These are phyloP conservation scores for Lontra canadensis DNA, from an alignment of 2,113 vertebrate genomes.

Conservation along the genomic window DNA sequence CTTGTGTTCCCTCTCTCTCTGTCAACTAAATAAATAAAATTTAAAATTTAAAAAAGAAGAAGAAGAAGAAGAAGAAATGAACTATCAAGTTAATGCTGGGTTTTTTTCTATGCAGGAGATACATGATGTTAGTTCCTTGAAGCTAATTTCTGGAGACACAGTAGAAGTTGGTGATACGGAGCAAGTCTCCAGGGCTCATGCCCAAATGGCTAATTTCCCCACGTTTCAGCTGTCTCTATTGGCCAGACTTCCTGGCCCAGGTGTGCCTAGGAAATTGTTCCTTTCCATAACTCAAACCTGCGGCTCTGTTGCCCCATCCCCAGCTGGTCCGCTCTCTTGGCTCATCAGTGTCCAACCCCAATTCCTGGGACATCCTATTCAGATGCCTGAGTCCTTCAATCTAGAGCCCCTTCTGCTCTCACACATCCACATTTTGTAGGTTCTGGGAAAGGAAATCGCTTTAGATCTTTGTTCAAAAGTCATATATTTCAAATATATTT, in stretches of 20 bases:
- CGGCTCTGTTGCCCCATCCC: not conserved
- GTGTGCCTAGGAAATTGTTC: not conserved
- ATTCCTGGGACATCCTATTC: not conserved
- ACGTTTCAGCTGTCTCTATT: not conserved
- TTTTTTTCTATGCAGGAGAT: not conserved
- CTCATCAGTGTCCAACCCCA: not conserved
- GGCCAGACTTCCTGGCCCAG: not conserved
- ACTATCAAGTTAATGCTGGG: not conserved
- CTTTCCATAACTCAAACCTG: not conserved
- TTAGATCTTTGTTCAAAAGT: constrained; percentile 47
- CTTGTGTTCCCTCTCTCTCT: too few species aligned
- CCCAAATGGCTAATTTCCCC: not conserved
- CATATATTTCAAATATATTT: constrained; percentile 58
- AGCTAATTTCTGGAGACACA: not conserved
- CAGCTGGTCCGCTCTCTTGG: not conserved
- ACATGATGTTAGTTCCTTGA: not conserved
- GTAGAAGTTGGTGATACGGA: not conserved
- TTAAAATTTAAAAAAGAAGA: not conserved
- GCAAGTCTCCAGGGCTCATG: not conserved
- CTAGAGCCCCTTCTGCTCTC: not conserved
- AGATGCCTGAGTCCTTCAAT: not conserved
- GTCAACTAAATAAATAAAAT: too few species aligned
- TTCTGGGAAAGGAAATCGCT: constrained; percentile 6
- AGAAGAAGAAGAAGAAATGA: not conserved
- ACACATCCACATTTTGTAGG: not conserved